Conservation (phyloP, 2,888 invertebrate species). For the Melinopterus prodromus region DNA sequence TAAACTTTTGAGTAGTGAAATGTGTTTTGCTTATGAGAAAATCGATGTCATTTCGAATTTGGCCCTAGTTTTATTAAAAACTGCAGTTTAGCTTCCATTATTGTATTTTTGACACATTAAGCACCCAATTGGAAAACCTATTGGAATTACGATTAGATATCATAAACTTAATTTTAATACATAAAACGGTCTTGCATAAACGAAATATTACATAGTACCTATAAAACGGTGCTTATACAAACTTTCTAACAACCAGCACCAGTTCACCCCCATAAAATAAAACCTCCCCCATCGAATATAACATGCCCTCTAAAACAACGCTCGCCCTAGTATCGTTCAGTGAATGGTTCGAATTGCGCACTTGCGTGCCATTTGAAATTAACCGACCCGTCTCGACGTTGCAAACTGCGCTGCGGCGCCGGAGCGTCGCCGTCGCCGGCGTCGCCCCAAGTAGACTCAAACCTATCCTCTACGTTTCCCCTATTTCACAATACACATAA, state of each 20-base stretch:
- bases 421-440: not conserved
- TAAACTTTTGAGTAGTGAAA: too few relatives aligned
- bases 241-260: not conserved
- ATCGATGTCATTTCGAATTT: too few relatives aligned
- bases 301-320: not conserved
- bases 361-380: conserved; percentile 4
- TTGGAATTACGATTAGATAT: not conserved
- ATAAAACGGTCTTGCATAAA: not conserved
- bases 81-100: too few relatives aligned
- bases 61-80: too few relatives aligned
- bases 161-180: not conserved
- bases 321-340: not conserved
- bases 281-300: not conserved
- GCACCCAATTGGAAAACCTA: too few relatives aligned
- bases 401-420: not conserved
- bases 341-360: not conserved
- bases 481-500: not conserved
- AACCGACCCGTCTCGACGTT: not conserved
- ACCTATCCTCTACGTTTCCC: not conserved
- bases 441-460: not conserved
- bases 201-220: not conserved
- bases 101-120: too few relatives aligned
- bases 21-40: too few relatives aligned
- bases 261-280: not conserved
- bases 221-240: not conserved